Evolutionary conservation across 2,113 vertebrate genomes (phyloP).

Genomic region (Nicator chloris): DNA sequence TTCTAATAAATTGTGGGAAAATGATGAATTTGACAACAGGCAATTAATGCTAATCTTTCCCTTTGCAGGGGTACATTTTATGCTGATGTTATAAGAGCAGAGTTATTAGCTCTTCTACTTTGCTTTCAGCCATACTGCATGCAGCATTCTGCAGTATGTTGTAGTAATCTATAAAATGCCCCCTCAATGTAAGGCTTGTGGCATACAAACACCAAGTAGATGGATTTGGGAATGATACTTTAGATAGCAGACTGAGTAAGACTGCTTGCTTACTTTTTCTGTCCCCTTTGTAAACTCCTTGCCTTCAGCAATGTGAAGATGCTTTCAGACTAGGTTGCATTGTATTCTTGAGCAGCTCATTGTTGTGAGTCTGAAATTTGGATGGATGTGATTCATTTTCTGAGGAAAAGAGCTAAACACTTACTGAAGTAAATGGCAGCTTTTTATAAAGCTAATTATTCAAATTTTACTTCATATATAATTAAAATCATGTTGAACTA

Average conservation of each 20-base stretch:
- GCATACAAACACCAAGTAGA: background rate
- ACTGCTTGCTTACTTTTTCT: background rate
- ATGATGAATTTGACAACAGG: constrained; percentile 60
- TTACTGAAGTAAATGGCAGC: constrained; percentile 25
- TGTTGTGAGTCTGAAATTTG: constrained; percentile 51
- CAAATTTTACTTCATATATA: constrained; percentile 46
- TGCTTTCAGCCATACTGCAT: background rate
- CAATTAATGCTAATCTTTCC: constrained; percentile 52
- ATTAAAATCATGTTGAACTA: constrained; percentile 55
- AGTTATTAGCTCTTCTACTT: constrained; percentile 1
- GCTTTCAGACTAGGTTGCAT: background rate
- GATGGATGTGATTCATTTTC: constrained; percentile 46
- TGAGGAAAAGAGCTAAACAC: constrained; percentile 29
- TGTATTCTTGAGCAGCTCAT: constrained; percentile 19
- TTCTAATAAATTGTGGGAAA: constrained; percentile 52
- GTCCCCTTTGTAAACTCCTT: background rate
- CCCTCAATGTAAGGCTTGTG: background rate
- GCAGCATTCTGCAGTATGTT: background rate
- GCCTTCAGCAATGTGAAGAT: background rate
- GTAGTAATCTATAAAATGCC: background rate
- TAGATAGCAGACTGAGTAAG: background rate
- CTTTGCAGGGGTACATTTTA: constrained; percentile 42
- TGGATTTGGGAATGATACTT: background rate
- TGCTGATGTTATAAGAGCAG: constrained; percentile 23
- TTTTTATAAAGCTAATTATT: constrained; percentile 45